Conservation (phyloP, 2,797 vertebrate genomes). For the Tolypeutes matacus region DNA sequence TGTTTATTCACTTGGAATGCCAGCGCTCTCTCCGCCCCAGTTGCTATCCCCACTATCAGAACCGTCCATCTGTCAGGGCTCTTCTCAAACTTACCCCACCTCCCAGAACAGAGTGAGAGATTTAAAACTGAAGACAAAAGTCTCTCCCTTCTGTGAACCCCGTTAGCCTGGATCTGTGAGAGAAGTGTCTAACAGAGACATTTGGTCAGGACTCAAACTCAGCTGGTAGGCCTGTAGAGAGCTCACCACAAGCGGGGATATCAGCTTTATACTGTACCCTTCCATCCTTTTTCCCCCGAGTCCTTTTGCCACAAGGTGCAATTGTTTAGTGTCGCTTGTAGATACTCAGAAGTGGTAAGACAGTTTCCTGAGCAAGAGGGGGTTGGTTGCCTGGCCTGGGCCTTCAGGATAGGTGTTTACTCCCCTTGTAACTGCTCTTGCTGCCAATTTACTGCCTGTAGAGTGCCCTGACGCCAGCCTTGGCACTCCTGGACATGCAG, state of each 20-base stretch:
- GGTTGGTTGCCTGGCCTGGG: background rate
- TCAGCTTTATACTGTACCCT: background rate
- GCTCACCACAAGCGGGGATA: background rate
- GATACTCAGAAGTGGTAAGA: background rate
- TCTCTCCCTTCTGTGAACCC: background rate
- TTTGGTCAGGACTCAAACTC: background rate
- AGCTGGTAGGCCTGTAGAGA: no score
- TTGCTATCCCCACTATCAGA: background rate
- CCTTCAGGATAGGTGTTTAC: background rate
- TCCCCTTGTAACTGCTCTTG: background rate
- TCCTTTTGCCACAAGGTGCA: background rate
- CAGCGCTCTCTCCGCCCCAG: background rate
- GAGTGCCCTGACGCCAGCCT: rapidly evolving
- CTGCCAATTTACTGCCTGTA: background rate
- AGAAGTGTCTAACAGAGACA: background rate
- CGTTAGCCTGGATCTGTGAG: background rate
- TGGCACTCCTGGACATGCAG: rapidly evolving
- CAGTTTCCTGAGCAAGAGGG: background rate
- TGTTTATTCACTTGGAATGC: background rate
- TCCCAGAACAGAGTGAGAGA: background rate
- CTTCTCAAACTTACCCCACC: background rate
- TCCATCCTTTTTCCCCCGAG: background rate
- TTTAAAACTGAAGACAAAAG: background rate
- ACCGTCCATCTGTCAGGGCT: background rate
- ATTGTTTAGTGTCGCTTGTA: background rate